Evolutionary conservation across 1,140 invertebrate species (phyloP).

Genomic region (Pseudoatta argentina): DNA sequence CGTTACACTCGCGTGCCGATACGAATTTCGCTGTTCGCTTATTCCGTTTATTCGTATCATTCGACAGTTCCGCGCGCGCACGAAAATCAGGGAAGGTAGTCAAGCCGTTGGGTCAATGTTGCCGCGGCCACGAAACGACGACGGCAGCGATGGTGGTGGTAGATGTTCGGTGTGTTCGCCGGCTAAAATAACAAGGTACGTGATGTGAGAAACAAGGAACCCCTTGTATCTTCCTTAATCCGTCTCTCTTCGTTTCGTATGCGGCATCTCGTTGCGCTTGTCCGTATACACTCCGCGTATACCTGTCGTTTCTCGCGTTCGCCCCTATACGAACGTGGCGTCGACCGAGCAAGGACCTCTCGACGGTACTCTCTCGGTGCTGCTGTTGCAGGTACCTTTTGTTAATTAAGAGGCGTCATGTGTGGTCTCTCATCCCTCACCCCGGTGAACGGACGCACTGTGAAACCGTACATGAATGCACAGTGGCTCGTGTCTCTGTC

Average conservation of each 20-base stretch:
- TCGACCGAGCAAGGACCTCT: constrained; percentile 28
- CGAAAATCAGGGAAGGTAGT: constrained; percentile 23
- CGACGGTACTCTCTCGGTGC: constrained; percentile 60
- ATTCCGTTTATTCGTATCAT: not conserved
- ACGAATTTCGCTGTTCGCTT: constrained; percentile 14
- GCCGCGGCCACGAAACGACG: constrained; percentile 51
- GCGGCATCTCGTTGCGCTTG: constrained; percentile 6
- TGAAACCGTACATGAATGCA: constrained; percentile 69
- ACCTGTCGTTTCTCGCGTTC: not conserved
- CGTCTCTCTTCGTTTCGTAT: constrained; percentile 64
- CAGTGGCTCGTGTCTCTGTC: constrained; percentile 56
- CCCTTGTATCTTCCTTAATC: constrained; percentile 72
- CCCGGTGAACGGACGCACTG: constrained; percentile 42
- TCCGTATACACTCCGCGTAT: not conserved
- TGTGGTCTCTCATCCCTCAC: constrained; percentile 75
- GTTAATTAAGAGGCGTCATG: constrained; percentile 84
- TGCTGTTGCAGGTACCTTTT: constrained; percentile 78
- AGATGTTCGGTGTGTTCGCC: constrained; percentile 27
- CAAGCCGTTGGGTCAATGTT: constrained; percentile 67
- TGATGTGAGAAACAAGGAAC: constrained; percentile 80
- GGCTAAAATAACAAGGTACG: constrained; percentile 73
- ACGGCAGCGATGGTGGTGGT: constrained; percentile 18
- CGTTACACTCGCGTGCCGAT: constrained; percentile 4
- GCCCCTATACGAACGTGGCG: not conserved
- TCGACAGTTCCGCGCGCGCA: constrained; percentile 13